Conservation (phyloP, 2,113 vertebrate species). For the Hippocampus comes region DNA sequence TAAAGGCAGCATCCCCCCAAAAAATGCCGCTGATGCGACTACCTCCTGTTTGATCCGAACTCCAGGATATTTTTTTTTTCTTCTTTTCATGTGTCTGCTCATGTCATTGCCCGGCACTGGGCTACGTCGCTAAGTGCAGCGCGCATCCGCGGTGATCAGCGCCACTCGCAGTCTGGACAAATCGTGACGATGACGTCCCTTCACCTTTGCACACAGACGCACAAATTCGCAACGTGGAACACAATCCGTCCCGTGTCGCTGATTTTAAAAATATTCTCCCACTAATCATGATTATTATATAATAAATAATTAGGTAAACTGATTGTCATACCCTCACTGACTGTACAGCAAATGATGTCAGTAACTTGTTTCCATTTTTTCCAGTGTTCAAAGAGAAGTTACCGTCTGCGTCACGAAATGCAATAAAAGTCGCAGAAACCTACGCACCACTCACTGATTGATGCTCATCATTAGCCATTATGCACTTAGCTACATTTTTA, state of each 20-base stretch:
- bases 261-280: not conserved
- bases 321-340: too few species aligned
- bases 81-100: constrained; percentile 11
- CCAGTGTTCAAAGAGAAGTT: too few species aligned
- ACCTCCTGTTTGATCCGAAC: constrained; percentile 30
- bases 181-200: not conserved
- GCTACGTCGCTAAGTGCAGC: not conserved
- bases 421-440: too few species aligned
- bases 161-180: not conserved
- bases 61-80: constrained; percentile 11
- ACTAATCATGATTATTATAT: not conserved
- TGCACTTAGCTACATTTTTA: too few species aligned
- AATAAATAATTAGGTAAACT: too few species aligned
- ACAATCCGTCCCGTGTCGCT: not conserved
- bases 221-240: not conserved
- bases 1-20: constrained; percentile 30
- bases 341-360: too few species aligned
- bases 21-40: constrained; percentile 37
- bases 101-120: constrained; percentile 12
- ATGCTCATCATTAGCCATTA: too few species aligned
- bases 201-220: not conserved
- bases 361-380: too few species aligned
- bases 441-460: too few species aligned
- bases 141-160: not conserved
- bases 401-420: too few species aligned